Conservation (phyloP, 2,113 vertebrate species). For the Diphyllodes magnificus region DNA sequence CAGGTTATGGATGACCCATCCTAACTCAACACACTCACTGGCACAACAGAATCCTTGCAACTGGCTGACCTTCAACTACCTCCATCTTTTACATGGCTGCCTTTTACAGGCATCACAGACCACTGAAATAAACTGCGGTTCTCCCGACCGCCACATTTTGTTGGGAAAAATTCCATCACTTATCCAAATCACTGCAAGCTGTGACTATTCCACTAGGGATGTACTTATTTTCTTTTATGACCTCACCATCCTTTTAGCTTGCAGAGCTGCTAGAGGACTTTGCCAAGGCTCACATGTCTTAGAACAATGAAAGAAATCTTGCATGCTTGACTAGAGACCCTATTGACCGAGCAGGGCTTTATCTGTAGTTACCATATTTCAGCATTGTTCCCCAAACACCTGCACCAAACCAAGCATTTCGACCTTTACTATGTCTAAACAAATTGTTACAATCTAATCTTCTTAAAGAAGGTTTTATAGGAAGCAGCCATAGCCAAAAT, state of each 20-base stretch:
- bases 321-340: slow-evolving; percentile 9
- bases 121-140: background rate
- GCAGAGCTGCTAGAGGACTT: background rate
- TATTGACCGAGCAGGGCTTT: background rate
- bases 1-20: background rate
- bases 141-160: background rate
- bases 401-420: slow-evolving; percentile 48
- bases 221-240: background rate
- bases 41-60: background rate
- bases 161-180: background rate
- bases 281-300: background rate
- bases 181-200: background rate
- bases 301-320: slow-evolving; percentile 39
- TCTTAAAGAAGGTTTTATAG: background rate
- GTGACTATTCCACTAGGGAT: background rate
- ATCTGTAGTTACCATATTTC: background rate
- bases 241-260: background rate
- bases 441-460: background rate
- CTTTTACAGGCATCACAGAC: background rate
- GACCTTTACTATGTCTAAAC: background rate
- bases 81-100: background rate
- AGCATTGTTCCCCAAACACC: slow-evolving; percentile 51
- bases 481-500: background rate
- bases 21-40: background rate
- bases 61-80: background rate